These are phyloP conservation scores for Gadopsis marmoratus DNA, from an alignment of 2,797 vertebrate species.

Conservation along the genomic window DNA sequence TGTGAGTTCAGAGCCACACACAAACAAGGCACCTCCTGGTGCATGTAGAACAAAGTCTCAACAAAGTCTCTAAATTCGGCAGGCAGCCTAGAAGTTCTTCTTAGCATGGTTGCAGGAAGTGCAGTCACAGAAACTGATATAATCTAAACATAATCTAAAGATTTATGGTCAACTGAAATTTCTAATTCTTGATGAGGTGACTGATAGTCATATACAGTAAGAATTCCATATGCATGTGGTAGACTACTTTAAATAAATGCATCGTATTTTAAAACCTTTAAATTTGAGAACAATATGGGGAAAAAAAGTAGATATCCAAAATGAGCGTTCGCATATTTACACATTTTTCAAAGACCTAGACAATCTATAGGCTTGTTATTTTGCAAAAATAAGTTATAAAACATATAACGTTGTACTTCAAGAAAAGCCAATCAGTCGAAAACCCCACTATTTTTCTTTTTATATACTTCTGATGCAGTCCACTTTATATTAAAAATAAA, in stretches of 20 bases:
- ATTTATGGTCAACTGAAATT: conserved; percentile 16
- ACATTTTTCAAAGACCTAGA: too few species aligned
- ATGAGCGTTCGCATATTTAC: neutral
- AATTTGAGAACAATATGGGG: neutral
- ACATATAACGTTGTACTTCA: neutral
- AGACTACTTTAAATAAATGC: conserved; percentile 1
- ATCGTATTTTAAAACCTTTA: conserved; percentile 14
- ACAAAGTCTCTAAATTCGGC: conserved; percentile 36
- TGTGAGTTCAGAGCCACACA: conserved; percentile 35
- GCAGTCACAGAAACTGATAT: conserved; percentile 18
- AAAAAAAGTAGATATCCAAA: neutral
- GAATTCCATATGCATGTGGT: neutral
- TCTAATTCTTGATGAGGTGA: conserved; percentile 40
- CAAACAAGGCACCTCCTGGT: conserved; percentile 27
- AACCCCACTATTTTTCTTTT: neutral
- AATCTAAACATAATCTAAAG: conserved; percentile 39
- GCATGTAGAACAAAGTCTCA: conserved; percentile 34
- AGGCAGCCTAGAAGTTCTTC: conserved; percentile 43
- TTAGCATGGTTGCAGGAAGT: conserved; percentile 40
- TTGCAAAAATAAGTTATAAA: neutral
- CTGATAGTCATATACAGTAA: neutral
- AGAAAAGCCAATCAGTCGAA: neutral
- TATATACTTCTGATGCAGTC: neutral
- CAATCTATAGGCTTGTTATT: neutral
- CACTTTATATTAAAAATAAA: neutral